A percentile compares a stretch with the other conserved stretches of the same genome.
Evolutionary conservation across 2,888 invertebrate species (phyloP).

Genomic region (Hemistola chrysoprasaria): DNA sequence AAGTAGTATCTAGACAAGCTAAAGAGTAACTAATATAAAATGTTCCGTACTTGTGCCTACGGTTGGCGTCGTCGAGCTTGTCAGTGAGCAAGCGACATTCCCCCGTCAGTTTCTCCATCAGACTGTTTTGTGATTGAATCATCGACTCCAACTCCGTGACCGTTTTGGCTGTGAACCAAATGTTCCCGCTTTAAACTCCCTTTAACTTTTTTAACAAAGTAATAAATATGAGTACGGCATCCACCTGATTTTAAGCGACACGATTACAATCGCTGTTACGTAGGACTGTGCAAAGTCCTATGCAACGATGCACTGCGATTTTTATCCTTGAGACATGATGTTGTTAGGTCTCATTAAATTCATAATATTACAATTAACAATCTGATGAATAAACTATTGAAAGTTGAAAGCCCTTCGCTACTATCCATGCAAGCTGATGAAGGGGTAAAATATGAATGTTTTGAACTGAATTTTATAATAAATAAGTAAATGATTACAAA

Average conservation of each 20-base stretch:
- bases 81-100: slow-evolving; percentile 94
- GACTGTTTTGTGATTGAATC: slow-evolving; percentile 95
- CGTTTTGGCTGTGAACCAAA: slow-evolving; percentile 89
- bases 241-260: no score
- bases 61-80: slow-evolving; percentile 94
- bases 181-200: slow-evolving; percentile 69
- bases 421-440: slow-evolving; percentile 77
- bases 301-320: no score
- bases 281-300: no score
- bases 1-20: no score
- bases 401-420: slow-evolving; percentile 70
- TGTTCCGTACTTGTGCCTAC: slow-evolving; percentile 92
- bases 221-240: no score
- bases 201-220: slow-evolving; percentile 25
- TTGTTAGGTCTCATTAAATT: no score
- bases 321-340: no score
- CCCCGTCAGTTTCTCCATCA: slow-evolving; percentile 94
- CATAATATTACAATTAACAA: slow-evolving; percentile 55
- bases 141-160: slow-evolving; percentile 94
- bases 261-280: no score
- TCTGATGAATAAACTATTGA: slow-evolving; percentile 88
- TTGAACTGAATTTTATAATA: slow-evolving; percentile 65
- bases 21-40: no score
- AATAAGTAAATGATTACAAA: no score
- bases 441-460: slow-evolving; percentile 81